Percentiles rank a stretch among this genome's conserved stretches.
phyloP scores from a whole-genome alignment of 2,113 vertebrate genomes.

The Cranoglanis bouderius region DNA sequence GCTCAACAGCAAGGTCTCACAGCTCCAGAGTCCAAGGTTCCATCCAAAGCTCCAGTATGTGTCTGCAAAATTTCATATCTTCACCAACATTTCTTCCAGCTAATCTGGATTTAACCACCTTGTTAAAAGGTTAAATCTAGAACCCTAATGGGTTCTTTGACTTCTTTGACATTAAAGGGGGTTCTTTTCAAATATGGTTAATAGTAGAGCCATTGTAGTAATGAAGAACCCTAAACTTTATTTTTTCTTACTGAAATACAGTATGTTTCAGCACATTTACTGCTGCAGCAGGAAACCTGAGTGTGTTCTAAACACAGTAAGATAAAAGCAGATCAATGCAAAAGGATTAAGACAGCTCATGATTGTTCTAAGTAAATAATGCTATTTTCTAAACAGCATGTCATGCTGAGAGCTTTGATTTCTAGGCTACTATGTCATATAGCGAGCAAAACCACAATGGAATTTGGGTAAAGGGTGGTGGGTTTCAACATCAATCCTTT shows the following conservation, averaged over 20 bases:
- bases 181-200: background rate
- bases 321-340: background rate
- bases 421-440: background rate
- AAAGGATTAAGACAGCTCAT: slow-evolving; percentile 9
- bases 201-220: background rate
- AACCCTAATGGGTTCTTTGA: background rate
- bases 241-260: background rate
- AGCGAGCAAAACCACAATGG: background rate
- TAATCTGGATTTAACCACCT: background rate
- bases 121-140: background rate
- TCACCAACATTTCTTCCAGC: background rate
- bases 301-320: background rate
- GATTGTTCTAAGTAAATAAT: background rate
- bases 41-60: background rate
- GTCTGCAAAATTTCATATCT: slow-evolving; percentile 5
- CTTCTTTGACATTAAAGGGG: background rate
- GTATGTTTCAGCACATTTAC: background rate
- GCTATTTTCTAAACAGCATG: background rate
- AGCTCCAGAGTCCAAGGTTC: background rate
- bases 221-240: background rate
- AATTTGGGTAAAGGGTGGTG: background rate
- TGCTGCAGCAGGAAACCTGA: slow-evolving; percentile 1
- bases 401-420: slow-evolving; percentile 1
- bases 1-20: background rate
- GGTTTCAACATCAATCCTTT: slow-evolving; percentile 23